Conservation (phyloP, 2,888 invertebrate genomes). For the Leucophora obtusa region DNA sequence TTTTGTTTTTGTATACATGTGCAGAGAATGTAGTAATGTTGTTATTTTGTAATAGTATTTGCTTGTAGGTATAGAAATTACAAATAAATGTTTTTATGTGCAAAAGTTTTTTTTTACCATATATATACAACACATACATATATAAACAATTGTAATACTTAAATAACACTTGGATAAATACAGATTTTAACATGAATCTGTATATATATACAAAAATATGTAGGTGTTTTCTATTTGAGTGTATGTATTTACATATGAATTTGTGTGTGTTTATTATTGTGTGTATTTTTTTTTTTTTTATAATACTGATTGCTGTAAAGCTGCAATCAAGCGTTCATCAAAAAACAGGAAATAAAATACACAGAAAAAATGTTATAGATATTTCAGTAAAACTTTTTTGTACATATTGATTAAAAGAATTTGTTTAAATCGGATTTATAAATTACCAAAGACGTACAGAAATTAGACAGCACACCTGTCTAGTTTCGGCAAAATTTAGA, state of each 20-base stretch:
- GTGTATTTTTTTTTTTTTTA: background rate
- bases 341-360: conserved; percentile 23
- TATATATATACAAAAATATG: background rate
- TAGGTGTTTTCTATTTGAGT: background rate
- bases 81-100: background rate
- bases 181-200: conserved; percentile 35
- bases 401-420: too few species aligned
- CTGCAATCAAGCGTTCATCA: conserved; percentile 53
- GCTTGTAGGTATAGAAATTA: conserved; percentile 6
- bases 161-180: conserved; percentile 49
- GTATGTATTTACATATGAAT: background rate
- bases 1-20: conserved; percentile 14
- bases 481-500: too few species aligned
- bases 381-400: too few species aligned
- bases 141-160: conserved; percentile 48
- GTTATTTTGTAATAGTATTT: conserved; percentile 5
- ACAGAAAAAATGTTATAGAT: background rate
- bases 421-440: too few species aligned
- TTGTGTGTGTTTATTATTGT: conserved; percentile 1
- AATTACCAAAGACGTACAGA: too few species aligned
- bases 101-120: background rate
- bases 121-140: conserved; percentile 1
- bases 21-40: background rate
- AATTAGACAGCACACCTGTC: too few species aligned
- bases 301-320: conserved; percentile 46